Evolutionary conservation across 2,113 vertebrate species (phyloP).

Genomic region (Callaeas wilsoni): DNA sequence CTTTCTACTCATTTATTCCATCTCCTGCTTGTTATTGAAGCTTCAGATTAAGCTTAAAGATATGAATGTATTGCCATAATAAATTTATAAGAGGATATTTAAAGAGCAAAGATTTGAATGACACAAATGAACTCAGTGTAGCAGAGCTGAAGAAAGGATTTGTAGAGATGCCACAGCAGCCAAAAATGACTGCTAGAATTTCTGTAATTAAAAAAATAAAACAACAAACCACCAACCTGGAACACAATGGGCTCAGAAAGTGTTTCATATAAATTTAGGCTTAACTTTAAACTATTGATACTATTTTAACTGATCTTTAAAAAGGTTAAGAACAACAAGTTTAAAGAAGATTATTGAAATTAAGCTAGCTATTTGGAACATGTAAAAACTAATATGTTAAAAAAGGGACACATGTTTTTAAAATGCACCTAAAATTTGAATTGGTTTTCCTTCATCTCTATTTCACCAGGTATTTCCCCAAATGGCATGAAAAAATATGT

Average conservation of each 20-base stretch:
- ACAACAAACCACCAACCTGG: neutral
- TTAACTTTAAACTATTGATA: conserved; percentile 62
- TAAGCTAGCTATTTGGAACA: neutral
- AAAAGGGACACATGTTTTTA: neutral
- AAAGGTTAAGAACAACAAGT: conserved; percentile 50
- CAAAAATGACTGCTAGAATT: conserved; percentile 59
- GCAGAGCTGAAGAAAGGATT: conserved; percentile 51
- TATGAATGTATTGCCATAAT: conserved; percentile 68
- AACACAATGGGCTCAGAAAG: conserved; percentile 7
- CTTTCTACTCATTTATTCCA: conserved; percentile 64
- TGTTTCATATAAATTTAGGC: conserved; percentile 51
- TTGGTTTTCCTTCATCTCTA: neutral
- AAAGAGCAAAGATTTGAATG: conserved; percentile 73
- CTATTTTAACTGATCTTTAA: conserved; percentile 41
- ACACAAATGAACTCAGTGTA: conserved; percentile 65
- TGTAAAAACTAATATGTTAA: neutral
- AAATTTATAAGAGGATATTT: conserved; percentile 75
- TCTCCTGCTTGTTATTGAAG: conserved; percentile 68
- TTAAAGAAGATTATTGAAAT: conserved; percentile 52
- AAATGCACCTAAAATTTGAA: neutral
- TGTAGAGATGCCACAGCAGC: conserved; percentile 57
- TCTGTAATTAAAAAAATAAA: conserved; percentile 62
- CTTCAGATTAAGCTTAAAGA: conserved; percentile 71
- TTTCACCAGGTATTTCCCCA: neutral
- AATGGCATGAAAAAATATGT: neutral